A percentile compares a stretch with the other conserved stretches of the same genome.
Conservation (phyloP, 2,888 invertebrate species). For the Argyra leucocephala region DNA sequence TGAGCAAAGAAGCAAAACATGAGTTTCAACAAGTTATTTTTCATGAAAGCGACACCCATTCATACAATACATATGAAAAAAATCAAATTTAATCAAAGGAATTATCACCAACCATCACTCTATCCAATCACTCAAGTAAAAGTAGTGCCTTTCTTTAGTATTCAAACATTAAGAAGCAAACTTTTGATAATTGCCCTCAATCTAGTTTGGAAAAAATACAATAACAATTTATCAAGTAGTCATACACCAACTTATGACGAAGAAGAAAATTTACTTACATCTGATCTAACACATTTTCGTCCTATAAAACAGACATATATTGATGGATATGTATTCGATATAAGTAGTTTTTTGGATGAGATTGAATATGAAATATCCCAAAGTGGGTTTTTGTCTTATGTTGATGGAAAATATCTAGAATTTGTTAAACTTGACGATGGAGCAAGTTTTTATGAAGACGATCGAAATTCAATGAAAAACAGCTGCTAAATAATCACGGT, state of each 20-base stretch:
- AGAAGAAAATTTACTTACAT: conserved; percentile 62
- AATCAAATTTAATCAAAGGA: background rate
- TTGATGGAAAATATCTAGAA: conserved; percentile 40
- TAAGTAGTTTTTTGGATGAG: conserved; percentile 53
- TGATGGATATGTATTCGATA: conserved; percentile 66
- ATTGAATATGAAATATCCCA: conserved; percentile 58
- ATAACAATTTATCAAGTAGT: background rate
- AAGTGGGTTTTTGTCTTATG: conserved; percentile 53
- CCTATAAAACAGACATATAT: conserved; percentile 60
- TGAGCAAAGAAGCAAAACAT: background rate
- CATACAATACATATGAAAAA: background rate
- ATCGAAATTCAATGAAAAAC: background rate
- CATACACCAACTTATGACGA: conserved; percentile 20
- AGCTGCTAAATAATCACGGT: too few species aligned
- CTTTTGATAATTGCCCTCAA: background rate
- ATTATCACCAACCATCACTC: conserved; percentile 23
- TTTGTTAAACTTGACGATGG: conserved; percentile 28
- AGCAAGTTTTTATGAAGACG: conserved; percentile 21
- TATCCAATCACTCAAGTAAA: conserved; percentile 33
- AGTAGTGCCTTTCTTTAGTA: conserved; percentile 33
- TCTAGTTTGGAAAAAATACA: background rate
- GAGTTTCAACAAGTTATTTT: background rate
- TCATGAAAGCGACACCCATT: background rate
- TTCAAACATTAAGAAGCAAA: conserved; percentile 27
- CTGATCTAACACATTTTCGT: conserved; percentile 72